Evolutionary conservation across 2,797 vertebrate genomes (phyloP).

Genomic region (Sarcoramphus papa): DNA sequence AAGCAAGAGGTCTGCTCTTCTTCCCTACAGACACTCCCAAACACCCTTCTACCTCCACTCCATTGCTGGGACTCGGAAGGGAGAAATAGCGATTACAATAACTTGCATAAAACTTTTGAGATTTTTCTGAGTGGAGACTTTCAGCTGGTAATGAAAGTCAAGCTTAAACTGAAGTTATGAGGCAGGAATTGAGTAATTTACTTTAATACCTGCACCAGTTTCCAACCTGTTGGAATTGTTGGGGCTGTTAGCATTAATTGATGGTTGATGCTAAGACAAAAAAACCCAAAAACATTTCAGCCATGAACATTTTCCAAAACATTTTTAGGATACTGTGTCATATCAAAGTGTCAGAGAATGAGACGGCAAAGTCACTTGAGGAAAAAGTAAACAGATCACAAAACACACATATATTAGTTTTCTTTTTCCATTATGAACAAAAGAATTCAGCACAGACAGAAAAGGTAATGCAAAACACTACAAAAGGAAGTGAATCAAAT

Average conservation of each 20-base stretch:
- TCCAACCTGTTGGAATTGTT: neutral
- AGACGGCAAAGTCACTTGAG: neutral
- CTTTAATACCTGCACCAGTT: neutral
- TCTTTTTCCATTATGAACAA: neutral
- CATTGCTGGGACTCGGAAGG: neutral
- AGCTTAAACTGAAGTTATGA: neutral
- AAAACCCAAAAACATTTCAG: neutral
- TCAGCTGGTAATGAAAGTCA: neutral
- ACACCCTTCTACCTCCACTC: neutral
- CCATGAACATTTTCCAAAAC: neutral
- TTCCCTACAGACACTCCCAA: neutral
- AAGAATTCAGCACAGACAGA: neutral
- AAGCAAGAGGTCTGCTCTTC: neutral
- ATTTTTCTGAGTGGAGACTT: neutral
- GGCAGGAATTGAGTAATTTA: neutral
- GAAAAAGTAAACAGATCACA: neutral
- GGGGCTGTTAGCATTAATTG: neutral
- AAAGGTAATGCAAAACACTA: neutral
- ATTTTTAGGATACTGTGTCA: neutral
- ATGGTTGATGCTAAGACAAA: neutral
- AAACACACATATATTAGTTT: neutral
- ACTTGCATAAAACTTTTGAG: neutral
- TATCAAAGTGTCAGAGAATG: neutral
- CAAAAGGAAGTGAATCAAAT: neutral
- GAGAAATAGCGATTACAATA: neutral